Evolutionary conservation across 1,140 invertebrate genomes (phyloP).

Genomic region (Mesaphorura yosii): DNA sequence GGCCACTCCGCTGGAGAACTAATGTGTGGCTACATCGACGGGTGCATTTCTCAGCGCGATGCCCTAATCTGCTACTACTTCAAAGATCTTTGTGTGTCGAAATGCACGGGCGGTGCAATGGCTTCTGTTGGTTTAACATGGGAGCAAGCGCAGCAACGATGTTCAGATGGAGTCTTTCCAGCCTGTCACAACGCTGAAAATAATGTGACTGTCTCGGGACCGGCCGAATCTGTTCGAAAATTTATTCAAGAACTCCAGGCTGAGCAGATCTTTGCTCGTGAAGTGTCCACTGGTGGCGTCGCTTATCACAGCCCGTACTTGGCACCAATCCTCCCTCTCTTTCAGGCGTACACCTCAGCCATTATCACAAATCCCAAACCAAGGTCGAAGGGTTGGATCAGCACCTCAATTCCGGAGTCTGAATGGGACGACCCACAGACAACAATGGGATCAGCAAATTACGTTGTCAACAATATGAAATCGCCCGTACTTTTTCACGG

Average conservation of each 20-base stretch:
- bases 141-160: conserved; percentile 63
- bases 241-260: conserved; percentile 61
- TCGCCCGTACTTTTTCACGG: conserved; percentile 75
- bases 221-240: conserved; percentile 51
- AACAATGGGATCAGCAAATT: conserved; percentile 53
- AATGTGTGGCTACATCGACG: conserved; percentile 83
- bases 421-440: conserved; percentile 61
- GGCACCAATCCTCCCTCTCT: conserved; percentile 4
- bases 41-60: conserved; percentile 67
- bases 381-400: conserved; percentile 69
- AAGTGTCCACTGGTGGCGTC: conserved; percentile 74
- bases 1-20: conserved; percentile 79
- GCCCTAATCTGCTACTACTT: conserved; percentile 63
- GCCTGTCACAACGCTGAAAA: conserved; percentile 82
- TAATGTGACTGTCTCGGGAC: conserved; percentile 87
- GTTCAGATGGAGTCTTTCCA: conserved; percentile 48
- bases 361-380: conserved; percentile 43
- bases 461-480: conserved; percentile 45
- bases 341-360: conserved; percentile 3
- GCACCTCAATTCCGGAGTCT: conserved; percentile 64
- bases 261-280: conserved; percentile 74
- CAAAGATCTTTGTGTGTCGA: conserved; percentile 45
- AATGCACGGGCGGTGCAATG: conserved; percentile 44
- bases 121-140: conserved; percentile 61
- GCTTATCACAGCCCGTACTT: conserved; percentile 62